Conservation (phyloP, 1,140 invertebrate genomes). For the Pachypeltis micranthus region DNA sequence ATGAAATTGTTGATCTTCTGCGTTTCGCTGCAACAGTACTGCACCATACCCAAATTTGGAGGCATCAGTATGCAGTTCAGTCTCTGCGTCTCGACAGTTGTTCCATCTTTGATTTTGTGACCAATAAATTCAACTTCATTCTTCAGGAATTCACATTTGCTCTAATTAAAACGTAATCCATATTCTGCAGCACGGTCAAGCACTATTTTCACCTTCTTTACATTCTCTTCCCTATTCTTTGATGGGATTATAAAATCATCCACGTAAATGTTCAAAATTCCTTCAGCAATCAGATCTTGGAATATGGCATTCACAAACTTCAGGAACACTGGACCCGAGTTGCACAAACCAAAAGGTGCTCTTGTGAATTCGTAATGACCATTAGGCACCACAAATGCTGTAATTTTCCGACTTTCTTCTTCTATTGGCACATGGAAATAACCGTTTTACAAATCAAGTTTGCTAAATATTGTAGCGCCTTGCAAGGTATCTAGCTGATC, state of each 20-base stretch:
- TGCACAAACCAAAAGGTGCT: conserved; percentile 32
- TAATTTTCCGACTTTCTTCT: conserved; percentile 29
- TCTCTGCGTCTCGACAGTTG: conserved; percentile 25
- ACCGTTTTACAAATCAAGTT: conserved; percentile 10
- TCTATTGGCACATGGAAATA: conserved; percentile 32
- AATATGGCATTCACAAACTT: conserved; percentile 29
- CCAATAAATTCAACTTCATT: conserved; percentile 33
- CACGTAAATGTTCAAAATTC: conserved; percentile 18
- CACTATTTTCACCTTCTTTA: conserved; percentile 19
- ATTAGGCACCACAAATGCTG: conserved; percentile 30
- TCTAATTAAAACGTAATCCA: conserved; percentile 33
- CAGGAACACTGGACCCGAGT: conserved; percentile 28
- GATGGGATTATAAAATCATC: conserved; percentile 22
- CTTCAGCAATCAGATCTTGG: neutral
- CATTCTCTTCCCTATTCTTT: conserved; percentile 4
- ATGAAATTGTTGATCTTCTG: conserved; percentile 22
- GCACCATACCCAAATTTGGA: conserved; percentile 3
- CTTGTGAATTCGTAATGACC: conserved; percentile 28
- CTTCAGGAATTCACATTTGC: conserved; percentile 32
- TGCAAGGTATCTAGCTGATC: conserved; percentile 23
- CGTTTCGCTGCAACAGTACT: neutral
- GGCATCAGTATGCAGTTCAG: conserved; percentile 32
- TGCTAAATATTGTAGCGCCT: conserved; percentile 15
- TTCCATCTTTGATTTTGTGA: conserved; percentile 26
- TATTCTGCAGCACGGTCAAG: conserved; percentile 26